A percentile compares a stretch with the other conserved stretches of the same genome.
Conservation (phyloP, 2,888 invertebrate genomes). For the Serripes groenlandicus region DNA sequence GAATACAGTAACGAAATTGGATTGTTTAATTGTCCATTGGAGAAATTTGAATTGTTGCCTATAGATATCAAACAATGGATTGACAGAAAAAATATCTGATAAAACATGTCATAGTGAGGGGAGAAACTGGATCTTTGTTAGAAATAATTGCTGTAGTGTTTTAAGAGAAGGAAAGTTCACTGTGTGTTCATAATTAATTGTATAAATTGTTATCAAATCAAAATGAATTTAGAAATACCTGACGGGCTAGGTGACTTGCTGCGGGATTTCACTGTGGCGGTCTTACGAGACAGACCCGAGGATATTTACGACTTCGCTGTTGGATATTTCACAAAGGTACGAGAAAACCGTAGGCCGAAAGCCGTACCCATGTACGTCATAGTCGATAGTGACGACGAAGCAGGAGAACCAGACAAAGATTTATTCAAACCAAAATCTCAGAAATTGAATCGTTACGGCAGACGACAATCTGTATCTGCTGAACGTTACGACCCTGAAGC, state of each 20-base stretch:
- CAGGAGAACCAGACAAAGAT: conserved; percentile 84
- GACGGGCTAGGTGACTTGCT: conserved; percentile 86
- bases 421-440: conserved; percentile 82
- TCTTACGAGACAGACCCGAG: conserved; percentile 84
- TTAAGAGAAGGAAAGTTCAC: background rate
- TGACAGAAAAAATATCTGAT: background rate
- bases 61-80: background rate
- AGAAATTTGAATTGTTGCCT: no score
- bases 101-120: background rate
- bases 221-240: conserved; percentile 85
- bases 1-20: no score
- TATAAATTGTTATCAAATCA: background rate
- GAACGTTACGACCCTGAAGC: conserved; percentile 86
- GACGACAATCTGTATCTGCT: conserved; percentile 85
- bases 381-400: conserved; percentile 85
- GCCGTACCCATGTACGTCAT: conserved; percentile 86
- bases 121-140: background rate
- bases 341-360: conserved; percentile 81
- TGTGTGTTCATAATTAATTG: no score
- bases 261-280: conserved; percentile 86
- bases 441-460: conserved; percentile 80
- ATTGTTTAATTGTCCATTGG: no score
- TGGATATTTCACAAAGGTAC: conserved; percentile 84
- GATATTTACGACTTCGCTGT: conserved; percentile 85
- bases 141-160: background rate